Evolutionary conservation across 2,888 invertebrate species (phyloP).

Genomic region (Mongoloraphidia duomilia): DNA sequence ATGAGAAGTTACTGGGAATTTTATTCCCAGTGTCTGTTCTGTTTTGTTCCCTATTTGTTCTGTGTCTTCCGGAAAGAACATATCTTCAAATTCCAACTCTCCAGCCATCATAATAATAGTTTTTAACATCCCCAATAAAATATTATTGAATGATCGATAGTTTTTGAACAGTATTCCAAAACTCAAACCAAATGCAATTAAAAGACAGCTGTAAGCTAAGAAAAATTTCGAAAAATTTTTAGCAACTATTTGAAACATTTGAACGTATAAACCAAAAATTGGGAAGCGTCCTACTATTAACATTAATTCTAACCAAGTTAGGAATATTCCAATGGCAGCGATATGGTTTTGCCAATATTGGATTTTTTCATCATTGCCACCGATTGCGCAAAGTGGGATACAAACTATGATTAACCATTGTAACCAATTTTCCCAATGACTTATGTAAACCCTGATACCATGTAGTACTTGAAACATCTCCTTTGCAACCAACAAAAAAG

Average conservation of each 20-base stretch:
- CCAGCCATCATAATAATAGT: conserved; percentile 83
- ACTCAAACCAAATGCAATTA: conserved; percentile 65
- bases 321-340: conserved; percentile 65
- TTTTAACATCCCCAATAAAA: conserved; percentile 52
- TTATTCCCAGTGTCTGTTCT: conserved; percentile 24
- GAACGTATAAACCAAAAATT: conserved; percentile 71
- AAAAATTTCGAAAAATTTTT: conserved; percentile 72
- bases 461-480: conserved; percentile 69
- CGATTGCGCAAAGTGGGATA: conserved; percentile 51
- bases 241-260: conserved; percentile 77
- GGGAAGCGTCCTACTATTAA: conserved; percentile 76
- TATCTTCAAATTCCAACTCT: conserved; percentile 71
- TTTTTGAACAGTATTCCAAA: conserved; percentile 72
- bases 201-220: conserved; percentile 62
- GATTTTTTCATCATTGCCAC: conserved; percentile 20
- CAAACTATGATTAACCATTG: conserved; percentile 64
- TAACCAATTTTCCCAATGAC: conserved; percentile 74
- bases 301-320: conserved; percentile 75
- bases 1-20: conserved; percentile 60
- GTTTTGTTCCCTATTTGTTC: neutral
- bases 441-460: conserved; percentile 53
- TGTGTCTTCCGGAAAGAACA: conserved; percentile 43
- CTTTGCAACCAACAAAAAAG: conserved; percentile 48
- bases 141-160: conserved; percentile 52
- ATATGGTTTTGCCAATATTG: conserved; percentile 64